Percentiles rank a stretch among this genome's conserved stretches.
These are phyloP conservation scores for Agrochola lota DNA, from an alignment of 2,888 invertebrate species.

Conservation along the genomic window DNA sequence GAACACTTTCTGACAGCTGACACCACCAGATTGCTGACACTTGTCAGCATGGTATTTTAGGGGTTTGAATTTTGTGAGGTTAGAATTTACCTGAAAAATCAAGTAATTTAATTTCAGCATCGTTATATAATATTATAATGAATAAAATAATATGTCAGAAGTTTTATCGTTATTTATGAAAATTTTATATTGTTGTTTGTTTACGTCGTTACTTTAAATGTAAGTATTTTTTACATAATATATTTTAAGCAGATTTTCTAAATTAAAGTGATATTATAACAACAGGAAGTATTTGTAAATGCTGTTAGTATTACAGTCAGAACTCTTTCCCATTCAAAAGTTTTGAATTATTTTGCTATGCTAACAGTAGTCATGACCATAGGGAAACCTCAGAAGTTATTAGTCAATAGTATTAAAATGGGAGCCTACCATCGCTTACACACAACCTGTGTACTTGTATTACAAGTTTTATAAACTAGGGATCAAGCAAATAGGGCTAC, in stretches of 20 bases:
- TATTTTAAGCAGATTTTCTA: background rate
- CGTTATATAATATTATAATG: conserved; percentile 29
- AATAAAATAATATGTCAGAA: conserved; percentile 16
- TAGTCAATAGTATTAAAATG: background rate
- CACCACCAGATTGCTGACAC: too few relatives aligned
- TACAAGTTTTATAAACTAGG: background rate
- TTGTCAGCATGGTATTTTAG: conserved; percentile 21
- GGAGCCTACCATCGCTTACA: too few relatives aligned
- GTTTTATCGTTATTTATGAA: background rate
- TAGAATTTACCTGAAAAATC: conserved; percentile 49
- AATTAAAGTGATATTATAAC: background rate
- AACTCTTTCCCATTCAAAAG: background rate
- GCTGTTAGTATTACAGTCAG: background rate
- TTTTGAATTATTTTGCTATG: background rate
- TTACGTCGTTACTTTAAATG: conserved; percentile 19
- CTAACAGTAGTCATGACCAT: background rate
- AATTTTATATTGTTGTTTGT: conserved; percentile 23
- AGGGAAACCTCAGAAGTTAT: background rate
- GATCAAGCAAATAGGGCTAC: background rate
- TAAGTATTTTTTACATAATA: conserved; percentile 34
- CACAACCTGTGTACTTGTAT: background rate
- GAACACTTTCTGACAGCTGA: too few relatives aligned
- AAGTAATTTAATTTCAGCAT: conserved; percentile 32
- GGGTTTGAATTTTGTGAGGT: conserved; percentile 40
- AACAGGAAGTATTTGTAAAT: background rate